A percentile compares a stretch with the other conserved stretches of the same genome.
Evolutionary conservation across 2,888 invertebrate species (phyloP).

Genomic region (Petrophora chlorosata): DNA sequence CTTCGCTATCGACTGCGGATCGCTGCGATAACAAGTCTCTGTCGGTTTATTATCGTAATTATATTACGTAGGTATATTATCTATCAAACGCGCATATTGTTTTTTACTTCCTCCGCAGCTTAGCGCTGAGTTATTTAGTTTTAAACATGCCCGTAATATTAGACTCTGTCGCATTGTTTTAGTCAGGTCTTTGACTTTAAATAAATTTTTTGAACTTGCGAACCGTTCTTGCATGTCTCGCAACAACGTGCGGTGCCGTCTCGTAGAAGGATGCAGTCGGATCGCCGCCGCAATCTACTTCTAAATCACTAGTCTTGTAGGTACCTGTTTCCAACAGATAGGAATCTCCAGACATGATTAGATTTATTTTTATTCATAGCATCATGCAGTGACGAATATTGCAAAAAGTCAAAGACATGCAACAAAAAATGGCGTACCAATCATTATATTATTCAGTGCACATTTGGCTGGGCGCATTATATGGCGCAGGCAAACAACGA

Average conservation of each 20-base stretch:
- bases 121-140: background rate
- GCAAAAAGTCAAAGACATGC: slow-evolving; percentile 50
- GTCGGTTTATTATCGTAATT: slow-evolving; percentile 20
- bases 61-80: slow-evolving; percentile 13
- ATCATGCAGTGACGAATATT: slow-evolving; percentile 44
- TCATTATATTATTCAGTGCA: slow-evolving; percentile 62
- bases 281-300: slow-evolving; percentile 46
- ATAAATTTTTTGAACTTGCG: slow-evolving; percentile 4
- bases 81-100: slow-evolving; percentile 13
- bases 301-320: slow-evolving; percentile 41
- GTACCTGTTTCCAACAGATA: slow-evolving; percentile 48
- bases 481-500: slow-evolving; percentile 47
- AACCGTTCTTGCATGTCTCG: slow-evolving; percentile 8
- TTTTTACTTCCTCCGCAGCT: slow-evolving; percentile 4
- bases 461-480: slow-evolving; percentile 52
- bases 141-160: background rate
- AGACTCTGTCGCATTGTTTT: slow-evolving; percentile 6
- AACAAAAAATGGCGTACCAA: slow-evolving; percentile 52
- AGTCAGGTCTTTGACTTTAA: slow-evolving; percentile 11
- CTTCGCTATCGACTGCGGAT: slow-evolving; percentile 4
- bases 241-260: slow-evolving; percentile 18
- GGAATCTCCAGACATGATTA: slow-evolving; percentile 58
- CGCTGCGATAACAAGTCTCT: slow-evolving; percentile 5
- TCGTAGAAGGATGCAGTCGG: slow-evolving; percentile 35
- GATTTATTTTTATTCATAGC: slow-evolving; percentile 59